These are phyloP conservation scores for Nasua narica DNA, from an alignment of 2,797 vertebrate species.

Conservation along the genomic window DNA sequence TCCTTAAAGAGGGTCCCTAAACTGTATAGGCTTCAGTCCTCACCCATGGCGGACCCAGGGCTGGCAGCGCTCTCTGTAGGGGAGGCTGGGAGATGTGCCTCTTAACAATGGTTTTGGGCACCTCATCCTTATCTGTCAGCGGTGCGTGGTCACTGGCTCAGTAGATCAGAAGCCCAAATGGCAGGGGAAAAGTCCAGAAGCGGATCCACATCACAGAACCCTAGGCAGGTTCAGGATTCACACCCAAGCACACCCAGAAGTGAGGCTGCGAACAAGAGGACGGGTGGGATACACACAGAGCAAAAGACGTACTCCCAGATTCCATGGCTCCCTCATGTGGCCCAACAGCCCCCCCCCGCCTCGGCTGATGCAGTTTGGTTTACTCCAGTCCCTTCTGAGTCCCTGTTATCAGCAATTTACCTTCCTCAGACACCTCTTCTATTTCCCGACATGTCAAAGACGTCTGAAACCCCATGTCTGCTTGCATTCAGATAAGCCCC, in stretches of 20 bases:
- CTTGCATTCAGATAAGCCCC: conserved; percentile 54
- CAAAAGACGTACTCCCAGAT: not conserved
- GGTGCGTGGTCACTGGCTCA: not conserved
- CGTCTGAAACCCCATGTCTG: conserved; percentile 54
- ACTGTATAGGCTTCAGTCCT: not conserved
- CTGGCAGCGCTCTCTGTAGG: not conserved
- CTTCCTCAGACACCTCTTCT: not conserved
- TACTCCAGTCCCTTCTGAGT: not conserved
- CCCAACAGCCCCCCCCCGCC: not conserved
- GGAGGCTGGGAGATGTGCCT: not conserved
- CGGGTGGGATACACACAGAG: not conserved
- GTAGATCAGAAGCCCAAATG: not conserved
- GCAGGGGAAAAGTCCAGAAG: not conserved
- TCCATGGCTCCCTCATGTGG: not conserved
- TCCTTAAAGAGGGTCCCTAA: not conserved
- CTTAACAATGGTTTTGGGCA: not conserved
- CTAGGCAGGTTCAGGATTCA: not conserved
- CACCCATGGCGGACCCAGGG: not conserved
- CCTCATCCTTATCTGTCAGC: not conserved
- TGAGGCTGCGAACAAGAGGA: not conserved
- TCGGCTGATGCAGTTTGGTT: not conserved
- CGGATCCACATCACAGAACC: not conserved
- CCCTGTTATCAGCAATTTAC: not conserved
- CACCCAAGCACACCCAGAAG: not conserved
- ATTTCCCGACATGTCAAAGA: conserved; percentile 15